Percentiles rank a stretch among this genome's conserved stretches.
phyloP scores from a whole-genome alignment of 2,797 vertebrate genomes.

The Anabacerthia variegaticeps region DNA sequence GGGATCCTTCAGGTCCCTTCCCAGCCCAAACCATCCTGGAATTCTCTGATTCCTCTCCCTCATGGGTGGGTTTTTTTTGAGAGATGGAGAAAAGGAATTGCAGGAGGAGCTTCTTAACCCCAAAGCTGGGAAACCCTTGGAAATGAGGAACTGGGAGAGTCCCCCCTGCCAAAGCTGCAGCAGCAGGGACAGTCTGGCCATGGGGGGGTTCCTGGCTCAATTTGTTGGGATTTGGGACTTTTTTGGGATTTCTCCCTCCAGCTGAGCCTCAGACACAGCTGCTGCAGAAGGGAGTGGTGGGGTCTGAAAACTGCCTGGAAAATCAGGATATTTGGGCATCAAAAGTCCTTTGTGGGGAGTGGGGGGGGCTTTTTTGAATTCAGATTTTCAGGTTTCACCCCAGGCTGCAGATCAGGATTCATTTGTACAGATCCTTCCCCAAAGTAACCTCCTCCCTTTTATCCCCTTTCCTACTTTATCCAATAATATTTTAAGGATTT shows the following conservation, averaged over 20 bases:
- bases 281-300: background rate
- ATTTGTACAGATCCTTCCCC: background rate
- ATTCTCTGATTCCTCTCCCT: background rate
- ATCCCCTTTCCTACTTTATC: background rate
- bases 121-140: background rate
- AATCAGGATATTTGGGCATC: rapidly evolving
- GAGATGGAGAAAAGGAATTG: background rate
- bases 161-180: background rate
- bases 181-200: rapidly evolving
- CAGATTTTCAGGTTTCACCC: background rate
- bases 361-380: background rate
- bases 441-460: background rate
- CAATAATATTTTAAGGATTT: background rate
- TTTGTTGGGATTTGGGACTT: rapidly evolving
- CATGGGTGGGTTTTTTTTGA: rapidly evolving
- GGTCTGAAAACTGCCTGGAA: background rate
- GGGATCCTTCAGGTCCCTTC: background rate
- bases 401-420: rapidly evolving
- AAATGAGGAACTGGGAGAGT: background rate
- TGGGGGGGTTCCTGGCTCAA: background rate
- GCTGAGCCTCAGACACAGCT: background rate
- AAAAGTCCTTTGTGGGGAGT: background rate
- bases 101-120: background rate
- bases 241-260: background rate
- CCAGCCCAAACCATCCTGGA: background rate